Base-by-base conservation (phyloP, 2,888 invertebrate genomes). In the Biston betularia region DNA sequence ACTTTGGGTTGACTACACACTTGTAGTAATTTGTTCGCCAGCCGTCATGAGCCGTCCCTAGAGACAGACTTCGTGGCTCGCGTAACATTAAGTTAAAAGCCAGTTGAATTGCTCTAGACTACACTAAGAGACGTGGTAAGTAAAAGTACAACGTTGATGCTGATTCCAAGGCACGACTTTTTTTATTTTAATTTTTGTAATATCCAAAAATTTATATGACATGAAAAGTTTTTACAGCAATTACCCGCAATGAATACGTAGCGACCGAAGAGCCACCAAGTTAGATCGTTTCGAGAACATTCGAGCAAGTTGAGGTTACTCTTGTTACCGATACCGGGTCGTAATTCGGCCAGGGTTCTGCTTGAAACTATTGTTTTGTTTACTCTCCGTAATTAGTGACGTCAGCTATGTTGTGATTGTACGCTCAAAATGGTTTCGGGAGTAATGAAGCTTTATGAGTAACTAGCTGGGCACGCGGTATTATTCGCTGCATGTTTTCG, bases 281-380 rank as follows among this genome's bases (percentile, higher is more conserved):
- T 55, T 55, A 34, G 55, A 59, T 34, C 53, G 42, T 48, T 64
- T 58, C 66, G 49, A 49, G 63, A 60, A 56, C 53, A 63, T 40
- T 62, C 55, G 58, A 58, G 49, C 46, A 38, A 48, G 69, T 79
- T 72, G 71, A 75, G 79, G 78, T 79, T 81, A 83, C 82, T 86
- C 86, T 82, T 78, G 80, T 80, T 81, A 73, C 84, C 83, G 81
- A 87, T 81, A 86, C 75, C 74, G 73, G 79, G 70, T 72, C 76
- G 83, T 83, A 85, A 87, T 85, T 88, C 79, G 87, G 86, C 86
- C 87, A 86, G 70, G 77, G 81, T 82, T 79, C 74, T 81, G 80
- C 80, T 76, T 72, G 72, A 73, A 81, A 84, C 83, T 83, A 84
- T 84, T 83, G 84, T 80, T 83, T 86, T 86, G 86, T 85, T 86